Evolutionary conservation across 2,113 vertebrate species (phyloP).

Genomic region (Corydoras sp.): DNA sequence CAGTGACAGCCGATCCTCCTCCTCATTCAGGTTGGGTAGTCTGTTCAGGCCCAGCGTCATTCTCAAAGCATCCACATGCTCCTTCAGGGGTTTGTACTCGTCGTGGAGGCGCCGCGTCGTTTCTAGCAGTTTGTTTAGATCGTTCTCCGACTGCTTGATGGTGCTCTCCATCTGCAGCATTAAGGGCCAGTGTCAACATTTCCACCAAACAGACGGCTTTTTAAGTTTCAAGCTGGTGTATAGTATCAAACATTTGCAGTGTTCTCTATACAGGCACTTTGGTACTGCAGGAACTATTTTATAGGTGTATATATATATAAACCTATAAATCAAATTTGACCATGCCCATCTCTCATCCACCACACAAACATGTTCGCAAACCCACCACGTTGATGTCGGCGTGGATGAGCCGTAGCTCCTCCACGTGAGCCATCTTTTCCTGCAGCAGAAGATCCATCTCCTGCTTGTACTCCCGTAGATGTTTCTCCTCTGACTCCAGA

Average conservation of each 20-base stretch:
- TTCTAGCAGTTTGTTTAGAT: slow-evolving; percentile 92
- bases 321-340: too few species aligned
- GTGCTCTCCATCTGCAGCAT: slow-evolving; percentile 91
- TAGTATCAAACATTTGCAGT: too few species aligned
- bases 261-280: too few species aligned
- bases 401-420: slow-evolving; percentile 92
- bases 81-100: slow-evolving; percentile 96
- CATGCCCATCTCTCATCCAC: not conserved
- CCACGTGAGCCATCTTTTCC: slow-evolving; percentile 98
- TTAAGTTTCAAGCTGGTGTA: too few species aligned
- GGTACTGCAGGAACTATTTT: too few species aligned
- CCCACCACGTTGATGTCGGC: slow-evolving; percentile 96
- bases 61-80: slow-evolving; percentile 89
- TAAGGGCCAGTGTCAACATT: too few species aligned
- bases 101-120: slow-evolving; percentile 92
- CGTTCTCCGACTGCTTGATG: slow-evolving; percentile 97
- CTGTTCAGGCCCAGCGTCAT: slow-evolving; percentile 93
- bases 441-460: slow-evolving; percentile 97
- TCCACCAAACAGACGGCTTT: too few species aligned
- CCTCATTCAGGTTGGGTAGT: slow-evolving; percentile 91
- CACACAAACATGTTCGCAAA: not conserved
- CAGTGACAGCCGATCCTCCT: slow-evolving; percentile 94
- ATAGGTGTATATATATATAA: too few species aligned
- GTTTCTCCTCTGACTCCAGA: slow-evolving; percentile 92
- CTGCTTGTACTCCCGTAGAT: slow-evolving; percentile 95